phyloP scores from a whole-genome alignment of 2,888 invertebrate species.

The Stenodera caucasica region DNA sequence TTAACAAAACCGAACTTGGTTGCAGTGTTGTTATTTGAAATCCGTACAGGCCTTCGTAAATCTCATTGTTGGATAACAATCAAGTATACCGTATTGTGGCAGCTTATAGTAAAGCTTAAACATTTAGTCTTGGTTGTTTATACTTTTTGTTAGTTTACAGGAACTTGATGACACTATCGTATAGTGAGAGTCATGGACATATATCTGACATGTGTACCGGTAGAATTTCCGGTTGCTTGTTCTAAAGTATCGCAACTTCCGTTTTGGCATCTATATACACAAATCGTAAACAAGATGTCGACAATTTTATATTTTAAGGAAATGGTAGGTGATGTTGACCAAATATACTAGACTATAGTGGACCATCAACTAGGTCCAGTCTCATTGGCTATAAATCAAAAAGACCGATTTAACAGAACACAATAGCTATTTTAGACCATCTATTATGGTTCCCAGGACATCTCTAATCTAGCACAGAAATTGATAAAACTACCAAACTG shows the following conservation, averaged over 20 bases:
- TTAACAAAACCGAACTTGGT: background rate
- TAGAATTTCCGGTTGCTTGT: constrained; percentile 40
- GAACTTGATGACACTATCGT: constrained; percentile 2
- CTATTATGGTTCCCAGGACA: constrained; percentile 41
- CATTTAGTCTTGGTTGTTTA: constrained; percentile 9
- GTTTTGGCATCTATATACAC: constrained; percentile 40
- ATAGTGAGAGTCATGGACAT: constrained; percentile 11
- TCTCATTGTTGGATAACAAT: constrained; percentile 1
- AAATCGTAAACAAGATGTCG: constrained; percentile 48
- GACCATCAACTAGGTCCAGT: constrained; percentile 22
- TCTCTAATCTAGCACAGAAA: constrained; percentile 31
- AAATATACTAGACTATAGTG: too few relatives aligned
- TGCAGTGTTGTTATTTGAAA: background rate
- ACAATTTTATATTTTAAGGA: constrained; percentile 36
- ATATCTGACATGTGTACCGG: constrained; percentile 31
- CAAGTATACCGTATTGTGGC: background rate
- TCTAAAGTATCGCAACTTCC: constrained; percentile 46
- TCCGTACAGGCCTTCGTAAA: background rate
- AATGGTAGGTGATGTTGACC: background rate
- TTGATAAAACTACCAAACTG: constrained; percentile 33
- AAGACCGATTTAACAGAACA: constrained; percentile 45
- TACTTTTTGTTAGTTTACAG: constrained; percentile 14
- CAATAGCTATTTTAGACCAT: constrained; percentile 44
- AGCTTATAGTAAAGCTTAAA: background rate
- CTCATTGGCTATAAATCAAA: constrained; percentile 44